phyloP scores from a whole-genome alignment of 1,140 invertebrate species.

The Copidosoma floridanum region DNA sequence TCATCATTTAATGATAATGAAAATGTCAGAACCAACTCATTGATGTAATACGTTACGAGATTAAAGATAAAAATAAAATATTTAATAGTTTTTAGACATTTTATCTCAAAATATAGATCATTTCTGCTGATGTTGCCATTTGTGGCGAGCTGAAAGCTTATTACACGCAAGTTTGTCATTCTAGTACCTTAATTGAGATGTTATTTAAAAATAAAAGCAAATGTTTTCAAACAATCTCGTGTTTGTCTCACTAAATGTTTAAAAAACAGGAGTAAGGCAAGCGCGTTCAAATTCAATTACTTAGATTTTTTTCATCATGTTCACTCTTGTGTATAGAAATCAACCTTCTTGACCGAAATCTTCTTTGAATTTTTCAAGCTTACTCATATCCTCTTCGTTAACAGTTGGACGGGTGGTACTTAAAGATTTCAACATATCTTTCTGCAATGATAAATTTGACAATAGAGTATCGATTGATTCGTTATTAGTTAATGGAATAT shows the following conservation, averaged over 20 bases:
- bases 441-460: constrained; percentile 60
- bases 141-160: constrained; percentile 30
- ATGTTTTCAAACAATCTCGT: no score
- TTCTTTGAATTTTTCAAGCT: constrained; percentile 93
- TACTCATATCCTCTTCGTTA: constrained; percentile 93
- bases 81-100: constrained; percentile 27
- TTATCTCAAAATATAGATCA: constrained; percentile 41
- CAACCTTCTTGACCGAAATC: constrained; percentile 99
- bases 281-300: constrained; percentile 36
- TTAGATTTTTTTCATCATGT: constrained; percentile 22
- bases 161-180: constrained; percentile 13
- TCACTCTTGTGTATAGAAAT: constrained; percentile 28
- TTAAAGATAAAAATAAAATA: constrained; percentile 22
- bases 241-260: constrained; percentile 13
- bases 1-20: constrained; percentile 17
- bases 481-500: neutral
- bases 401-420: constrained; percentile 96
- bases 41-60: constrained; percentile 1
- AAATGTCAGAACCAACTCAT: neutral
- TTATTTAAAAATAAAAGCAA: no score
- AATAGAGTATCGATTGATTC: neutral
- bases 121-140: constrained; percentile 25
- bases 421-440: constrained; percentile 91
- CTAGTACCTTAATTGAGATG: constrained; percentile 6
- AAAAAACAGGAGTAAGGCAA: constrained; percentile 42